These are phyloP conservation scores for Physocephala rufipes DNA, from an alignment of 2,888 invertebrate genomes.

Conservation along the genomic window DNA sequence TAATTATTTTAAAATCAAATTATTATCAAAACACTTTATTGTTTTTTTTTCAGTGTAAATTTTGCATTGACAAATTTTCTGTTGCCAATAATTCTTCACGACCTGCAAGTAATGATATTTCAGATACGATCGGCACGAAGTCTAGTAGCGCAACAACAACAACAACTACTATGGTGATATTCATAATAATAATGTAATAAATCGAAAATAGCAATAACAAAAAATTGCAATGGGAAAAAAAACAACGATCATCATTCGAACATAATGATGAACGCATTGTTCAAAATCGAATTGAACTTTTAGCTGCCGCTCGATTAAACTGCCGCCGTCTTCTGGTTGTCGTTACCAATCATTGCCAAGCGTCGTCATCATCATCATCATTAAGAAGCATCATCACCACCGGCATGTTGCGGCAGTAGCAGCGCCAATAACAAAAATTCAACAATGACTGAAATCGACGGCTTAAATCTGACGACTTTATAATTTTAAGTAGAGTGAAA, in stretches of 20 bases:
- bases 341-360: neutral
- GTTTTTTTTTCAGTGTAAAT: neutral
- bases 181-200: neutral
- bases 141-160: conserved; percentile 14
- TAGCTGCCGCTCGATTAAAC: conserved; percentile 11
- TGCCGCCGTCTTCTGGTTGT: conserved; percentile 15
- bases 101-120: conserved; percentile 6
- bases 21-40: neutral
- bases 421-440: too few relatives aligned
- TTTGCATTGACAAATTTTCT: conserved; percentile 8
- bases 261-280: conserved; percentile 27
- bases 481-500: too few relatives aligned
- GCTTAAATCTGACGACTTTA: too few relatives aligned
- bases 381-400: neutral
- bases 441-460: too few relatives aligned
- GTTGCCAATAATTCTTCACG: conserved; percentile 17
- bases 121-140: conserved; percentile 25
- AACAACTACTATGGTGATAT: too few relatives aligned
- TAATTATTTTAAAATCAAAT: neutral
- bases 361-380: conserved; percentile 1
- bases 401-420: neutral
- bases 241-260: conserved; percentile 14
- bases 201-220: neutral
- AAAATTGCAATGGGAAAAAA: conserved; percentile 7
- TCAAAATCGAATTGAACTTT: conserved; percentile 20